These are phyloP conservation scores for Haliaeetus leucogaster DNA, from an alignment of 2,113 vertebrate genomes.

Conservation along the genomic window DNA sequence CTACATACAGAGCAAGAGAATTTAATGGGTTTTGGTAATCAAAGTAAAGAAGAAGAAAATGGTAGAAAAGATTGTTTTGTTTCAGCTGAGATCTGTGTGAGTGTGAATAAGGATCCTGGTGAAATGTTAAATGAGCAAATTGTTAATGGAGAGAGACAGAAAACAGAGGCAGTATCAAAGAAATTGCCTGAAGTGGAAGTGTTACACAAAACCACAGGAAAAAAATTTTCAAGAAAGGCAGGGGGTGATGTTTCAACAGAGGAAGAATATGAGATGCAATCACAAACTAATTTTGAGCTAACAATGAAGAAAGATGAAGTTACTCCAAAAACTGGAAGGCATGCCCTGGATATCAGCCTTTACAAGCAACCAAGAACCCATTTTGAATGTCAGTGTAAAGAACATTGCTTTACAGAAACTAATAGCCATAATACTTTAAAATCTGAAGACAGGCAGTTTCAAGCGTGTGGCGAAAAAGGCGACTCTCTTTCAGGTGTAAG, in stretches of 20 bases:
- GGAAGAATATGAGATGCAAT: background rate
- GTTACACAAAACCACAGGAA: background rate
- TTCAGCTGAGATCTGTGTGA: background rate
- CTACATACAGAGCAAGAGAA: background rate
- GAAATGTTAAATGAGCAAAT: background rate
- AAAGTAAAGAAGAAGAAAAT: background rate
- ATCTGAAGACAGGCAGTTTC: background rate
- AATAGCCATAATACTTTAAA: background rate
- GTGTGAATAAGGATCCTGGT: background rate
- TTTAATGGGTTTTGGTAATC: background rate
- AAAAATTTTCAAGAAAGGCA: background rate
- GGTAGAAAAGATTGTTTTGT: background rate
- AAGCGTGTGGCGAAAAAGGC: background rate
- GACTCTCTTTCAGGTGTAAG: background rate
- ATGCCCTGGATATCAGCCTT: background rate
- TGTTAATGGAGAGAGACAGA: background rate
- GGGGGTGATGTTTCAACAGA: background rate
- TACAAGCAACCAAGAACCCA: background rate
- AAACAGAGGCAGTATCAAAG: background rate
- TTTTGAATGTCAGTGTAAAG: background rate
- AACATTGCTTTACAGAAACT: background rate
- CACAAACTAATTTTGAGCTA: background rate
- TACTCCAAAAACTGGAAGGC: background rate
- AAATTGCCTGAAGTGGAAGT: background rate
- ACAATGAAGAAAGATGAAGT: background rate